These are phyloP conservation scores for Monodelphis domestica DNA, from an alignment of 2,797 vertebrate genomes.

Conservation along the genomic window DNA sequence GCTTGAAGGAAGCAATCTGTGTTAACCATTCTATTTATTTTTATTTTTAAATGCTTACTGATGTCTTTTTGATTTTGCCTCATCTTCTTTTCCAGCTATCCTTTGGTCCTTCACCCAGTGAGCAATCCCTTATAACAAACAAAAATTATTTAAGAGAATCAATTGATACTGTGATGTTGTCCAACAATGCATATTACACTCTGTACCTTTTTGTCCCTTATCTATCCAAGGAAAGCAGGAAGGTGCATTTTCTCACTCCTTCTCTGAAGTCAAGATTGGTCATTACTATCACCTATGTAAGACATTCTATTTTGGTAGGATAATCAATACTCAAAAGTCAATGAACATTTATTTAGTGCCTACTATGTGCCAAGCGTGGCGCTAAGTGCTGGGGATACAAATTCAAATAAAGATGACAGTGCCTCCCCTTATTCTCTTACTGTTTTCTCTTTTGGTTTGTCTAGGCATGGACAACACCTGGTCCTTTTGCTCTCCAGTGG, in stretches of 20 bases:
- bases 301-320: background rate
- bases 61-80: background rate
- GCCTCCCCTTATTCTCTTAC: background rate
- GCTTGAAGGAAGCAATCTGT: slow-evolving; percentile 48
- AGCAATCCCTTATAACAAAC: background rate
- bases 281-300: background rate
- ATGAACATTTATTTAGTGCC: background rate
- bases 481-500: slow-evolving; percentile 35
- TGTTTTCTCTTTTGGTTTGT: slow-evolving; percentile 37
- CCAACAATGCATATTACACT: background rate
- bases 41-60: background rate
- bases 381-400: background rate
- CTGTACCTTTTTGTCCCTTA: background rate
- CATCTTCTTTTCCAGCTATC: background rate
- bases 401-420: background rate
- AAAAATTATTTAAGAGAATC: background rate
- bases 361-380: background rate
- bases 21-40: background rate
- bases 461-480: slow-evolving; percentile 55
- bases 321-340: background rate
- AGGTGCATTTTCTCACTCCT: background rate
- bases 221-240: background rate
- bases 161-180: background rate
- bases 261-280: background rate
- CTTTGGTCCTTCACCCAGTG: background rate